phyloP scores from a whole-genome alignment of 92 coral and sea anemone species.

The Parazoanthus darwini region DNA sequence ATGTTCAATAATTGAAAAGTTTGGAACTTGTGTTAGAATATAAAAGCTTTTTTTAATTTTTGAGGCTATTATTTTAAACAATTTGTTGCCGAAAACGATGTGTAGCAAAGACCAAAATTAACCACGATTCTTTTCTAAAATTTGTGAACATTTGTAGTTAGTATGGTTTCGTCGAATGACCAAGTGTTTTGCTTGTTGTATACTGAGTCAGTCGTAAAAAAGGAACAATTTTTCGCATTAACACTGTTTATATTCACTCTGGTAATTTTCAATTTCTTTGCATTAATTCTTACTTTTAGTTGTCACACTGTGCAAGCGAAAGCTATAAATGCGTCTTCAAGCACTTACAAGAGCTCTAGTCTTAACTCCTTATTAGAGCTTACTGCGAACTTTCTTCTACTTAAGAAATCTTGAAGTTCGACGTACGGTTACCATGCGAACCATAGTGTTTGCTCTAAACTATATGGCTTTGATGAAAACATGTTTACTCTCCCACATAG shows the following conservation, averaged over 20 bases:
- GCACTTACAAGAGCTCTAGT: background rate
- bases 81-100: background rate
- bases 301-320: background rate
- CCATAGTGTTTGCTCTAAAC: constrained; percentile 7
- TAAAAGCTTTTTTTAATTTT: background rate
- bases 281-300: background rate
- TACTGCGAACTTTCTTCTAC: background rate
- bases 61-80: background rate
- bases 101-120: background rate
- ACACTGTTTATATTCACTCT: background rate
- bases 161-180: background rate
- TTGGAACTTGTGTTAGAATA: background rate
- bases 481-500: constrained; percentile 10
- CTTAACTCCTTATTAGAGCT: background rate
- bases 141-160: background rate
- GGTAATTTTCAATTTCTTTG: background rate
- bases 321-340: background rate
- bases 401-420: background rate
- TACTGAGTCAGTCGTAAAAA: background rate
- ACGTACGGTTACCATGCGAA: constrained; percentile 11
- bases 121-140: background rate
- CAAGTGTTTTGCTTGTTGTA: background rate
- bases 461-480: constrained; percentile 21
- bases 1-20: constrained; percentile 6
- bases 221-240: background rate